Evolutionary conservation across 2,797 vertebrate genomes (phyloP), one percentile per base, ranked within the genome.

Genomic region (Sebastes steindachneri): DNA sequence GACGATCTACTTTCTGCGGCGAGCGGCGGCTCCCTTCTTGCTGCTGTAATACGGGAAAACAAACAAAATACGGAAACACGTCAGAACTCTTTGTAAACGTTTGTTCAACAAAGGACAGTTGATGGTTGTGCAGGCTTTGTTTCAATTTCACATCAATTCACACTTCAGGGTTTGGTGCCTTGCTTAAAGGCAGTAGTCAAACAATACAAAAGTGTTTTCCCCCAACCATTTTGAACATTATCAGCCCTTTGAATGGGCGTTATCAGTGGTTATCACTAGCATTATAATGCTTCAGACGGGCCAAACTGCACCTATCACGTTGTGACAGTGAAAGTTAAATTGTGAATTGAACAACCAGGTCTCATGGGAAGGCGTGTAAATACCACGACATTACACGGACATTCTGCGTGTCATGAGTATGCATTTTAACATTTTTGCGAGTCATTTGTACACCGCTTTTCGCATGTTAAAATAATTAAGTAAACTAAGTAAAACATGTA

Each of bases 11-110:
- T 99, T 99, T 95, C 98, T 99, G 96, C 98, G 98, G 88, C 98
- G 97, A 1, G 97, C 95, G 1, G 97, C 97, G 19, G 94, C 95
- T 88, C 95, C 95, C 96, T 99, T 99, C 97, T 98, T 99, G 97
- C 97, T 98, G 96, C 97, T 97, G 86, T 84, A 94, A 95, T 88
- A 62, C 10, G 81, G 82, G 90, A 89, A 64, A 74, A 89, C 62
- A 76, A 28, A 68, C 8, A 54, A 54, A 67, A 63, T 0, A 5
- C 4, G 11, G 14, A 87, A 63, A 69, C 64, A 59, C 0, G 79
- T 94, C 80, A 94, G 70, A 76, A 26, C 19, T 17, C 3, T 10
- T 17, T 10, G 14, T 10, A 51, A 4, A 51, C 3, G 3, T 68
- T 29, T 11, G 11, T 54, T 31, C 12, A 21, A 48, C 7, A 9